Percentiles rank a stretch among this genome's conserved stretches.
Evolutionary conservation across 2,888 invertebrate species (phyloP).

Genomic region (Hydrotaea cyrtoneurina): DNA sequence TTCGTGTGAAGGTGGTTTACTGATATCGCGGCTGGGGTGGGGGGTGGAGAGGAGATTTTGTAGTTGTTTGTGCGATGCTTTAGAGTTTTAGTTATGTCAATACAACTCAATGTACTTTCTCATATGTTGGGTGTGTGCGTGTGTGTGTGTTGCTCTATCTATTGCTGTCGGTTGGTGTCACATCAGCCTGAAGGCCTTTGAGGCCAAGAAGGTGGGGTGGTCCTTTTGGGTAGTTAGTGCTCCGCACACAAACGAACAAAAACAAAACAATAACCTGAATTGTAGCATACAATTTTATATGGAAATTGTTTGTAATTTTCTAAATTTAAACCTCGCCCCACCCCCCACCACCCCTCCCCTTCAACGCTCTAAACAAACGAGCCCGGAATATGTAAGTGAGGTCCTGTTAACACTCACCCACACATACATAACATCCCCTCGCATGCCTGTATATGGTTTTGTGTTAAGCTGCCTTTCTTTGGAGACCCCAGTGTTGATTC

Average conservation of each 20-base stretch:
- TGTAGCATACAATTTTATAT: constrained; percentile 57
- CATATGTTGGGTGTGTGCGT: neutral
- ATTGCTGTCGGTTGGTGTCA: neutral
- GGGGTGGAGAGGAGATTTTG: neutral
- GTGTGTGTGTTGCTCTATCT: neutral
- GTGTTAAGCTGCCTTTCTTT: neutral
- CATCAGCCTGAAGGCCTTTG: neutral
- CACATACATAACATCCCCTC: too few relatives aligned
- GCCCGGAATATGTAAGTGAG: neutral
- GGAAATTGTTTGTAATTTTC: constrained; percentile 46
- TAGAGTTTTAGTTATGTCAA: constrained; percentile 7
- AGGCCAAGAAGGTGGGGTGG: neutral
- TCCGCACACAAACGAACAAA: neutral
- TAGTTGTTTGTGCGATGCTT: too few relatives aligned
- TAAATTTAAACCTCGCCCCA: constrained; percentile 29
- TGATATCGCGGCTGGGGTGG: too few relatives aligned
- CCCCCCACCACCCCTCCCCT: neutral
- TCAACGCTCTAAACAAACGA: constrained; percentile 8
- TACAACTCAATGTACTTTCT: neutral
- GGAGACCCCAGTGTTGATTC: neutral
- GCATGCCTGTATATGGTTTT: neutral
- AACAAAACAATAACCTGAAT: constrained; percentile 40
- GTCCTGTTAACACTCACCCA: constrained; percentile 5
- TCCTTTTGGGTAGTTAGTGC: neutral
- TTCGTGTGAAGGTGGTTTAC: neutral